Percentiles rank a stretch among this genome's conserved stretches.
These are phyloP conservation scores for Aythya baeri DNA, from an alignment of 2,113 vertebrate species.

Conservation along the genomic window DNA sequence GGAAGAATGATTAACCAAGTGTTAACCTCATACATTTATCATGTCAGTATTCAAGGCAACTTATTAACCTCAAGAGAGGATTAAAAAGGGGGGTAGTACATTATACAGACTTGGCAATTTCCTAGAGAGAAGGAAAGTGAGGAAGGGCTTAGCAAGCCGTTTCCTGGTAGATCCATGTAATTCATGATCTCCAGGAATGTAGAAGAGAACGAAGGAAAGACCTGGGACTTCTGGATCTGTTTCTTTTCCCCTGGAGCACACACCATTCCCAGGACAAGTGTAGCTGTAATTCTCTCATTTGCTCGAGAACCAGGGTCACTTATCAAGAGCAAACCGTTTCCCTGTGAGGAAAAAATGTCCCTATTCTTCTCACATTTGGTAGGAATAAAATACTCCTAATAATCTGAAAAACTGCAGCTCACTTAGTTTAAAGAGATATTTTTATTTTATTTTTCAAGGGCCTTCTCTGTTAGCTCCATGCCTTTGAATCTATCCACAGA, in stretches of 20 bases:
- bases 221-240: neutral
- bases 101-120: neutral
- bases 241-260: neutral
- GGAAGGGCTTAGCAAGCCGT: neutral
- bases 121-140: neutral
- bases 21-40: neutral
- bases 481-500: neutral
- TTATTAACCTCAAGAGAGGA: neutral
- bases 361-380: neutral
- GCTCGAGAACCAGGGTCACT: neutral
- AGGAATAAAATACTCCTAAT: neutral
- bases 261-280: neutral
- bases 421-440: neutral
- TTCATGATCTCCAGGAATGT: neutral
- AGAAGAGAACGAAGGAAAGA: neutral
- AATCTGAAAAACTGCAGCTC: neutral
- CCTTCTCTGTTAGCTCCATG: neutral
- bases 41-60: neutral
- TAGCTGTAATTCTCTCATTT: neutral
- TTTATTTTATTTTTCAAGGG: conserved; percentile 1
- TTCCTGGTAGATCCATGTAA: neutral
- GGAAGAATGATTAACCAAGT: neutral
- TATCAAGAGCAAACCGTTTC: neutral
- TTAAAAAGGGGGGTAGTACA: neutral
- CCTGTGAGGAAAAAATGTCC: neutral